Percentiles rank a stretch among this genome's conserved stretches.
Conservation (phyloP, 2,888 invertebrate genomes). For the Macrophya annulata region DNA sequence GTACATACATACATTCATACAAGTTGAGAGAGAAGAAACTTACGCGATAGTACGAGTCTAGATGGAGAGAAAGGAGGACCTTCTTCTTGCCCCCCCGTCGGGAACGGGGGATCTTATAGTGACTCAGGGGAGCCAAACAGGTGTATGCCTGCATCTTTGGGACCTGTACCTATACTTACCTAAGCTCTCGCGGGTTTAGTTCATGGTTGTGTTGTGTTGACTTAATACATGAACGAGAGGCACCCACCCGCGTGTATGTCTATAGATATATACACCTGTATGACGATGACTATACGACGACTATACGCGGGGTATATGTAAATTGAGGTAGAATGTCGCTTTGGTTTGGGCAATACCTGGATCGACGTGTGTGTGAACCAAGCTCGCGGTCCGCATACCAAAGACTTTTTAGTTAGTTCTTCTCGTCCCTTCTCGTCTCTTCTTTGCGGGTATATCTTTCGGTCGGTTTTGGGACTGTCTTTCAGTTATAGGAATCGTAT, state of each 20-base stretch:
- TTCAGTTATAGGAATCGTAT: neutral
- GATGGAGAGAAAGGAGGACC: conserved; percentile 61
- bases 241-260: conserved; percentile 51
- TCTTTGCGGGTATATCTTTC: conserved; percentile 60
- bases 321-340: conserved; percentile 70
- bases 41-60: conserved; percentile 53
- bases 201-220: conserved; percentile 25
- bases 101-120: conserved; percentile 64
- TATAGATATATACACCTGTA: conserved; percentile 69
- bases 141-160: conserved; percentile 64
- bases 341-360: conserved; percentile 68
- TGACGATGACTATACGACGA: conserved; percentile 57
- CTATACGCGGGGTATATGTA: conserved; percentile 65
- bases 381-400: conserved; percentile 76
- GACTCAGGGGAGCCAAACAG: conserved; percentile 70
- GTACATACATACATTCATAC: too few relatives aligned
- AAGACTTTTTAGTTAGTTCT: conserved; percentile 66
- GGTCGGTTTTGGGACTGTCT: conserved; percentile 39
- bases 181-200: neutral
- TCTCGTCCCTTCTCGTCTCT: conserved; percentile 55
- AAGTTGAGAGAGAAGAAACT: conserved; percentile 3
- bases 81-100: conserved; percentile 56
- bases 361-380: conserved; percentile 74
- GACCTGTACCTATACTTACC: neutral
- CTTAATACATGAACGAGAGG: conserved; percentile 55